These are phyloP conservation scores for Pycnonotus jocosus DNA, from an alignment of 2,113 vertebrate genomes.

Conservation along the genomic window DNA sequence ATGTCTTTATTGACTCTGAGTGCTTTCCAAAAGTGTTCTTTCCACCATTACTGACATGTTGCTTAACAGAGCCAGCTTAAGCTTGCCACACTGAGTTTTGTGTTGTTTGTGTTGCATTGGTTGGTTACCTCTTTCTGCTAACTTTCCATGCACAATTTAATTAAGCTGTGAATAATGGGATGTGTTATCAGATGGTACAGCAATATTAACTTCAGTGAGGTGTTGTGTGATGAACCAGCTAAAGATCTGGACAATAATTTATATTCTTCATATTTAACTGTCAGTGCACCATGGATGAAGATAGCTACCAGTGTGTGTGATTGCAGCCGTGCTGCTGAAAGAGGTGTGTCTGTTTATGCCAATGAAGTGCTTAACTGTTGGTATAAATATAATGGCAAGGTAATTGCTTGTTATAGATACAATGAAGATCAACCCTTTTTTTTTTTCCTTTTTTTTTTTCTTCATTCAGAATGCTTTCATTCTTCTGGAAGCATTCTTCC, in stretches of 20 bases:
- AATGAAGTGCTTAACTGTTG: neutral
- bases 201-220: neutral
- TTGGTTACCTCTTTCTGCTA: constrained; percentile 10
- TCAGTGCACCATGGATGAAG: neutral
- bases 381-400: constrained; percentile 3
- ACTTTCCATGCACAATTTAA: constrained; percentile 1
- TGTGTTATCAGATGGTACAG: neutral
- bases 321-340: neutral
- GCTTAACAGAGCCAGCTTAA: constrained; percentile 18
- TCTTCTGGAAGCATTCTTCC: neutral
- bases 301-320: neutral
- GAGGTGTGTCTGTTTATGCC: constrained; percentile 38
- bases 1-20: constrained; percentile 1
- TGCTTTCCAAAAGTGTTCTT: neutral
- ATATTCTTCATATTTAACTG: neutral
- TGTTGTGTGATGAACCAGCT: neutral
- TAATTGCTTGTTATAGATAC: constrained; percentile 35
- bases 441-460: too few relatives aligned
- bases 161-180: neutral
- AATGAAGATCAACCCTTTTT: neutral
- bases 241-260: neutral
- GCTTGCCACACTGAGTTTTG: neutral
- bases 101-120: neutral
- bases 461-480: neutral
- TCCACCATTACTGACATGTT: neutral